phyloP scores from a whole-genome alignment of 2,888 invertebrate species.

The Steinernema carpocapsae region DNA sequence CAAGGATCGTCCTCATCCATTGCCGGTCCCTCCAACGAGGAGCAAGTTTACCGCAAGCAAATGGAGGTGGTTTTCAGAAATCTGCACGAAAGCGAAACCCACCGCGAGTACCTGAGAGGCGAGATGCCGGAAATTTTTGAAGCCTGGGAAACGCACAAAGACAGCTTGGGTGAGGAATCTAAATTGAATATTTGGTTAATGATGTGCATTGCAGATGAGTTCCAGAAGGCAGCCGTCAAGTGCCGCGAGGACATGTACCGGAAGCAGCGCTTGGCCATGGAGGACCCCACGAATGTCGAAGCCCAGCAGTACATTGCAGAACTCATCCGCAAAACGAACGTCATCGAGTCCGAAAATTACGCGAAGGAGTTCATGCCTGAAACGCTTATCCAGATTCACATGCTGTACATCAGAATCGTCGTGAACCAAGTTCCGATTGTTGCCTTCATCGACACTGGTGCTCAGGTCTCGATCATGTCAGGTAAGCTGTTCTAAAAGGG shows the following conservation, averaged over 20 bases:
- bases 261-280: constrained; percentile 72
- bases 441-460: constrained; percentile 95
- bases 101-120: constrained; percentile 9
- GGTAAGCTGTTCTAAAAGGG: too few relatives aligned
- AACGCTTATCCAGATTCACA: constrained; percentile 93
- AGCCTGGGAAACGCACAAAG: constrained; percentile 43
- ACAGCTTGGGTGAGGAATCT: constrained; percentile 47
- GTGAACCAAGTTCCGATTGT: constrained; percentile 96
- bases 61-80: background rate
- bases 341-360: constrained; percentile 96
- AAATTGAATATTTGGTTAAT: background rate
- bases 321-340: constrained; percentile 86
- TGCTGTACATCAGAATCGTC: constrained; percentile 94
- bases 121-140: constrained; percentile 41
- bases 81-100: background rate
- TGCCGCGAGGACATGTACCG: constrained; percentile 26
- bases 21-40: background rate
- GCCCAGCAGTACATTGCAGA: constrained; percentile 92
- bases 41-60: background rate
- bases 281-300: constrained; percentile 92
- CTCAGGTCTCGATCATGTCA: constrained; percentile 72
- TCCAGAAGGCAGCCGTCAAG: constrained; percentile 31
- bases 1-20: background rate
- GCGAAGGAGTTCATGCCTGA: constrained; percentile 99
- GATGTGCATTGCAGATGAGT: constrained; percentile 44